phyloP scores from a whole-genome alignment of 1,140 invertebrate species.

The Drosophila repleta region DNA sequence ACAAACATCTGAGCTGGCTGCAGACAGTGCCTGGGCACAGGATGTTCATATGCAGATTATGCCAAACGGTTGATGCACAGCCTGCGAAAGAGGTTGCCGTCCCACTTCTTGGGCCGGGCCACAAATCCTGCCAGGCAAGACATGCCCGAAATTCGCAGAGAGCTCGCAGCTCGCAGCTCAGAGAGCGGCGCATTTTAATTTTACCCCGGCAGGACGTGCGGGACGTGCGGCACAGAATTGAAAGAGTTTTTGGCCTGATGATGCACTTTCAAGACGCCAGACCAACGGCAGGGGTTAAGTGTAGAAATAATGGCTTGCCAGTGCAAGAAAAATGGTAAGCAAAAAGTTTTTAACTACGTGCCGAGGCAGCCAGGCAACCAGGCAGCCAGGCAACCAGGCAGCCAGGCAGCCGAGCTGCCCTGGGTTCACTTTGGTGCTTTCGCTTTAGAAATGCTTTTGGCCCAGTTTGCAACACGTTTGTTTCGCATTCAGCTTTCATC shows the following conservation, averaged over 20 bases:
- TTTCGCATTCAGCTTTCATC: constrained; percentile 52
- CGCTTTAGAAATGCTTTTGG: constrained; percentile 66
- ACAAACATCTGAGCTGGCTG: constrained; percentile 16
- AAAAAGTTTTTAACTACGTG: constrained; percentile 77
- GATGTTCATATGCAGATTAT: constrained; percentile 44
- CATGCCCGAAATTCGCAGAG: constrained; percentile 38
- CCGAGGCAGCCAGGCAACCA: not conserved
- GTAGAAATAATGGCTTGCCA: constrained; percentile 74
- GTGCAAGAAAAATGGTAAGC: constrained; percentile 73
- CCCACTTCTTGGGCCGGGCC: not conserved
- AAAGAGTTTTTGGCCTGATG: constrained; percentile 55
- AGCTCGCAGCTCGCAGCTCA: constrained; percentile 1
- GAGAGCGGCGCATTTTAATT: constrained; percentile 26
- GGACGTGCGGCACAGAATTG: constrained; percentile 13
- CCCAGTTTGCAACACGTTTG: constrained; percentile 60
- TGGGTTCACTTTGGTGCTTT: constrained; percentile 44
- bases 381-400: not conserved
- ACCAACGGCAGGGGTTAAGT: constrained; percentile 23
- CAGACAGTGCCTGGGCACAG: not conserved
- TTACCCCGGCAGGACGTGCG: not conserved
- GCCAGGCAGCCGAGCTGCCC: not conserved
- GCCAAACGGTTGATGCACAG: constrained; percentile 30
- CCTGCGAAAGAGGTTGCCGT: constrained; percentile 13
- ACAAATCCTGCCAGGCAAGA: constrained; percentile 30
- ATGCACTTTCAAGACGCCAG: constrained; percentile 52